Percentiles rank a stretch among this genome's conserved stretches.
Conservation (phyloP, 2,888 invertebrate genomes). For the Hofmannophila pseudospretella region DNA sequence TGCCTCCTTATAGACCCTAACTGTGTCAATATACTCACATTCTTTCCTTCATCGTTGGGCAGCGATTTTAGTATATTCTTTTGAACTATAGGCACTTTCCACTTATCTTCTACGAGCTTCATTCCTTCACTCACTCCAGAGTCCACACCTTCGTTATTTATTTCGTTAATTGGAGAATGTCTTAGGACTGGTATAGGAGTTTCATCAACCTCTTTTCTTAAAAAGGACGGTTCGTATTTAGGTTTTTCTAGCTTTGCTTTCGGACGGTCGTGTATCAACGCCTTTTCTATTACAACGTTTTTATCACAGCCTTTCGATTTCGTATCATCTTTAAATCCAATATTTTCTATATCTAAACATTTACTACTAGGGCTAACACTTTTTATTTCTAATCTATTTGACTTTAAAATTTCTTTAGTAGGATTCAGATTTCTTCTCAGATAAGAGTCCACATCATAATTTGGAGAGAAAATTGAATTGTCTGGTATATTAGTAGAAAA, state of each 20-base stretch:
- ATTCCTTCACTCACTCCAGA: slow-evolving; percentile 51
- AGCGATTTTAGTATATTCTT: slow-evolving; percentile 75
- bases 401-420: slow-evolving; percentile 32
- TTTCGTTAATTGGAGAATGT: slow-evolving; percentile 54
- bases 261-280: slow-evolving; percentile 30
- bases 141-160: slow-evolving; percentile 17
- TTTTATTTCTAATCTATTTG: slow-evolving; percentile 16
- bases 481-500: slow-evolving; percentile 70
- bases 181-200: slow-evolving; percentile 81
- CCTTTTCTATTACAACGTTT: slow-evolving; percentile 34
- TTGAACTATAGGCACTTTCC: slow-evolving; percentile 81
- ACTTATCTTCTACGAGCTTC: slow-evolving; percentile 62
- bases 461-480: slow-evolving; percentile 52
- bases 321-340: slow-evolving; percentile 1
- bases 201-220: slow-evolving; percentile 38
- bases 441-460: slow-evolving; percentile 64
- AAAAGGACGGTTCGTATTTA: slow-evolving; percentile 20
- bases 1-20: slow-evolving; percentile 83
- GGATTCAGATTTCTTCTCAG: slow-evolving; percentile 57
- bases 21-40: slow-evolving; percentile 80
- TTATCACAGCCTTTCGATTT: slow-evolving; percentile 7
- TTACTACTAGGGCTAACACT: not conserved
- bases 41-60: slow-evolving; percentile 65
- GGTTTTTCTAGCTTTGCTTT: slow-evolving; percentile 12
- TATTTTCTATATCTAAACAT: not conserved